These are phyloP conservation scores for Megaceryle maxima DNA, from an alignment of 2,113 vertebrate species.

Conservation along the genomic window DNA sequence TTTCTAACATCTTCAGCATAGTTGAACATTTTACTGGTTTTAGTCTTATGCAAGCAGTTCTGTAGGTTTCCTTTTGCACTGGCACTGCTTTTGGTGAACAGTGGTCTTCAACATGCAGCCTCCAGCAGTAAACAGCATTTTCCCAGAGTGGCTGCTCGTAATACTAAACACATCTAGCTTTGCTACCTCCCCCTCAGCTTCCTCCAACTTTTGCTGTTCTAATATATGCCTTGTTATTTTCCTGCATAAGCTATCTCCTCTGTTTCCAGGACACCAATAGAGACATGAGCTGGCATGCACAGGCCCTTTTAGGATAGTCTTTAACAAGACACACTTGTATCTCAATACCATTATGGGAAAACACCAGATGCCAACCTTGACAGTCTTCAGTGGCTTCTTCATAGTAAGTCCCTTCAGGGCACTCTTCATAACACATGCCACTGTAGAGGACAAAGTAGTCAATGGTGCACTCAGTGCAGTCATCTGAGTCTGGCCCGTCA, in stretches of 20 bases:
- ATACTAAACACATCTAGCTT: background rate
- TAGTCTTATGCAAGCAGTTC: background rate
- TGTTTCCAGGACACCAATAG: background rate
- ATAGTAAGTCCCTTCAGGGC: constrained; percentile 80
- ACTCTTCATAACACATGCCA: constrained; percentile 78
- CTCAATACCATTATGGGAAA: background rate
- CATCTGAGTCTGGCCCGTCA: constrained; percentile 76
- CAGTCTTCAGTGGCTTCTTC: constrained; percentile 74
- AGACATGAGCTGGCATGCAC: fast-evolving
- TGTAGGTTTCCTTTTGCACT: background rate
- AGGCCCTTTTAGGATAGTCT: background rate
- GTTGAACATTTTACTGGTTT: background rate
- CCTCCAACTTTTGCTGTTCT: background rate
- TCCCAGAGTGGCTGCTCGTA: background rate
- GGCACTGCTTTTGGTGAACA: background rate
- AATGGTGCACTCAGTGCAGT: constrained; percentile 81
- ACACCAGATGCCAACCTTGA: constrained; percentile 75
- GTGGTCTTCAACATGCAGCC: background rate
- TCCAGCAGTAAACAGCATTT: background rate
- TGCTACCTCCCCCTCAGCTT: background rate
- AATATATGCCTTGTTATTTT: background rate
- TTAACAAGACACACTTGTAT: background rate
- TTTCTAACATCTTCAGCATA: background rate
- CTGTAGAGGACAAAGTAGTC: constrained; percentile 61
- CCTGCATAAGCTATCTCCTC: background rate